Evolutionary conservation across 1,140 invertebrate species (phyloP).

Genomic region (Diabrotica virgifera): DNA sequence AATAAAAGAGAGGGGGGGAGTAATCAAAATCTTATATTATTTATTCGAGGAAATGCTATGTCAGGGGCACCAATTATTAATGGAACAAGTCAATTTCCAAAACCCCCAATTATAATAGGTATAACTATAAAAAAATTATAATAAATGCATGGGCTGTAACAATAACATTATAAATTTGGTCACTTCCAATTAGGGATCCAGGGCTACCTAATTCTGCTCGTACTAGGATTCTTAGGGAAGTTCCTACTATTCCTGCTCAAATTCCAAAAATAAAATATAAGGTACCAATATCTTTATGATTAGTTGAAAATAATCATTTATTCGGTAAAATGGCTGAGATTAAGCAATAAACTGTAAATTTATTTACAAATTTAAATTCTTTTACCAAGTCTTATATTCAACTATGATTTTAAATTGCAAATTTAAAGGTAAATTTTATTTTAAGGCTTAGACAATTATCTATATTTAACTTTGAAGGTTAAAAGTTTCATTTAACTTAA

Average conservation of each 20-base stretch:
- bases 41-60: conserved; percentile 74
- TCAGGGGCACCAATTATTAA: conserved; percentile 68
- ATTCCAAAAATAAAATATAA: conserved; percentile 71
- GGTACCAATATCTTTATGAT: conserved; percentile 75
- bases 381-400: conserved; percentile 53
- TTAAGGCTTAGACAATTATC: conserved; percentile 52
- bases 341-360: conserved; percentile 58
- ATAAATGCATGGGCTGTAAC: conserved; percentile 71
- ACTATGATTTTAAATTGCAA: conserved; percentile 55
- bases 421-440: conserved; percentile 52
- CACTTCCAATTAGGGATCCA: conserved; percentile 60
- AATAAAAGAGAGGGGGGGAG: conserved; percentile 60
- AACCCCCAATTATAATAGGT: conserved; percentile 74
- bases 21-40: conserved; percentile 77
- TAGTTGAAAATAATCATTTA: conserved; percentile 64
- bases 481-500: conserved; percentile 58
- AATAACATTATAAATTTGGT: conserved; percentile 70
- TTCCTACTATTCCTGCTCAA: conserved; percentile 64
- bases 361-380: conserved; percentile 52
- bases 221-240: conserved; percentile 63
- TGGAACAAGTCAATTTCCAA: conserved; percentile 75
- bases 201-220: conserved; percentile 63
- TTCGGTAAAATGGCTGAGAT: conserved; percentile 54
- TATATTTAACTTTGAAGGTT: conserved; percentile 59
- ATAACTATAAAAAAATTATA: conserved; percentile 80